These are phyloP conservation scores for Cryptophagus acutangulus DNA, from an alignment of 2,888 invertebrate genomes.

Conservation along the genomic window DNA sequence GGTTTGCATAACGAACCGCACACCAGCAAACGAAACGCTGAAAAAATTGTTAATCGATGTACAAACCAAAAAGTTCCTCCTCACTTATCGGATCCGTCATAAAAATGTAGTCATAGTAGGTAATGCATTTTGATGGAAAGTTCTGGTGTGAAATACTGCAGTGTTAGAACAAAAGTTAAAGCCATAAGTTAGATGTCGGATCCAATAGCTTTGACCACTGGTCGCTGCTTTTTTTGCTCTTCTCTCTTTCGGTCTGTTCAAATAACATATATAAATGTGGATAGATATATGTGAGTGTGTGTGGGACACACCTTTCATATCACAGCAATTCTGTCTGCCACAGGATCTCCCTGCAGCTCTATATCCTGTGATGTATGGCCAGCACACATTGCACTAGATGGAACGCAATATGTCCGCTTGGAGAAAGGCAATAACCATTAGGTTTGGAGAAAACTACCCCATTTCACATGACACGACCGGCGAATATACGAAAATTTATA, in stretches of 20 bases:
- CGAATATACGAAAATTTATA: slow-evolving; percentile 59
- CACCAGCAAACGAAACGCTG: no score
- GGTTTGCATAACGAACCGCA: not conserved
- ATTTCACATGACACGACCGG: slow-evolving; percentile 57
- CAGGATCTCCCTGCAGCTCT: slow-evolving; percentile 40
- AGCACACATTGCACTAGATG: slow-evolving; percentile 57
- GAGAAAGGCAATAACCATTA: slow-evolving; percentile 60
- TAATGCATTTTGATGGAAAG: no score
- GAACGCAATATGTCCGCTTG: slow-evolving; percentile 57
- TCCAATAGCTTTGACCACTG: slow-evolving; percentile 16
- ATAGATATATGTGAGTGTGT: slow-evolving; percentile 43
- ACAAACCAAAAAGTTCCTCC: no score
- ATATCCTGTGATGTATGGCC: slow-evolving; percentile 53
- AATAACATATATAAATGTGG: slow-evolving; percentile 43
- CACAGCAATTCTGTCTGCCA: slow-evolving; percentile 34
- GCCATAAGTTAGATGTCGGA: slow-evolving; percentile 25
- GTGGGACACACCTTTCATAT: slow-evolving; percentile 45
- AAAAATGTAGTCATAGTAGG: no score
- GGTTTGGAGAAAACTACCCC: slow-evolving; percentile 58
- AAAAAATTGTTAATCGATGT: no score
- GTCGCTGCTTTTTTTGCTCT: slow-evolving; percentile 2
- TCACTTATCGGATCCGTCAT: no score
- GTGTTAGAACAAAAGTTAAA: no score
- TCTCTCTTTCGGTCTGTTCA: slow-evolving; percentile 41
- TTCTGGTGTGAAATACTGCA: no score